These are phyloP conservation scores for Apis laboriosa DNA, from an alignment of 1,140 invertebrate species.

Conservation along the genomic window DNA sequence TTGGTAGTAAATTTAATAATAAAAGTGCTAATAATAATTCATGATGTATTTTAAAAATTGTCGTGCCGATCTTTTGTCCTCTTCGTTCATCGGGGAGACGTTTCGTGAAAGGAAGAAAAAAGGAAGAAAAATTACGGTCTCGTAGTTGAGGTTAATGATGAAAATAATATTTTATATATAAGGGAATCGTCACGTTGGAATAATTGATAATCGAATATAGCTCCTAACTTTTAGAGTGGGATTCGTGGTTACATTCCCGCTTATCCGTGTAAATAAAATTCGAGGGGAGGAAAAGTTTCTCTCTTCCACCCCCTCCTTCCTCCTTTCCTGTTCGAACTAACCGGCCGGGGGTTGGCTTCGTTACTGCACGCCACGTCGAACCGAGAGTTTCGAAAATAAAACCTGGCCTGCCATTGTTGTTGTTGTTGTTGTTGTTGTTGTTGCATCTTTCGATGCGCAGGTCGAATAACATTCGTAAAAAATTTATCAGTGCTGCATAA, in stretches of 20 bases:
- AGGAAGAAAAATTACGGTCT: too few relatives aligned
- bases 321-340: too few relatives aligned
- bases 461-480: slow-evolving; percentile 40
- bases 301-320: neutral
- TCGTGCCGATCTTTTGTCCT: too few relatives aligned
- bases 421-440: neutral
- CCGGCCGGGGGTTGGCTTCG: slow-evolving; percentile 1
- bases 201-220: too few relatives aligned
- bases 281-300: slow-evolving; percentile 9
- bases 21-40: too few relatives aligned
- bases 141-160: too few relatives aligned
- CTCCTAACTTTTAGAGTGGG: slow-evolving; percentile 50
- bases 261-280: slow-evolving; percentile 56
- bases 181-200: too few relatives aligned
- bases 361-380: slow-evolving; percentile 38
- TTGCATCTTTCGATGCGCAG: neutral
- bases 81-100: too few relatives aligned
- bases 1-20: too few relatives aligned
- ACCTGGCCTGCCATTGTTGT: neutral
- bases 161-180: too few relatives aligned
- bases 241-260: slow-evolving; percentile 39
- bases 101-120: too few relatives aligned
- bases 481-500: slow-evolving; percentile 31
- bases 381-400: slow-evolving; percentile 42
- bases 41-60: too few relatives aligned